These are phyloP conservation scores for Steinernema khuongi DNA, from an alignment of 1,140 invertebrate species.

Conservation along the genomic window DNA sequence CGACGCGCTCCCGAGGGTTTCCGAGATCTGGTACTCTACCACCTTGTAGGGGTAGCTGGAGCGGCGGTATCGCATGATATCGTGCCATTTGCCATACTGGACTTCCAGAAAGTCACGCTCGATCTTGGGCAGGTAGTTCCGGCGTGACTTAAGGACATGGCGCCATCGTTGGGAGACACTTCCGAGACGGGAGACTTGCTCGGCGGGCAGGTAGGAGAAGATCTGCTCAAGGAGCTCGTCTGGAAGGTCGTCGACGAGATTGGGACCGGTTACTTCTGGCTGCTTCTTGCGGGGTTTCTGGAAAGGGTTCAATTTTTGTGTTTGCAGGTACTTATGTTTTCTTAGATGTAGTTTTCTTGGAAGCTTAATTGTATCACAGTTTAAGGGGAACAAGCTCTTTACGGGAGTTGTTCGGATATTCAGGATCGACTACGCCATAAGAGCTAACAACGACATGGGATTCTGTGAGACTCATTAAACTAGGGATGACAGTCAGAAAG, in stretches of 20 bases:
- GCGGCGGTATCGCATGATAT: background rate
- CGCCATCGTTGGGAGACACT: background rate
- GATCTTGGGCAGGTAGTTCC: background rate
- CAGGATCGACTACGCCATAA: too few species aligned
- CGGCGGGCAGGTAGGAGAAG: background rate
- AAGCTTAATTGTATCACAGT: too few species aligned
- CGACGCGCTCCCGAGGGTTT: background rate
- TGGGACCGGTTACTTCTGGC: background rate
- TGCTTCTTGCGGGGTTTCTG: background rate
- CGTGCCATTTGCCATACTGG: background rate
- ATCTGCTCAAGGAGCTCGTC: conserved; percentile 1
- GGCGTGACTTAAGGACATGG: background rate
- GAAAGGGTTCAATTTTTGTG: background rate
- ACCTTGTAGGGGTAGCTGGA: background rate
- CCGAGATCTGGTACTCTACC: background rate
- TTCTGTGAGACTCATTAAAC: too few species aligned
- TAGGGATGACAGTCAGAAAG: too few species aligned
- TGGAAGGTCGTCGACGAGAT: background rate
- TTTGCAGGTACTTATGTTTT: too few species aligned
- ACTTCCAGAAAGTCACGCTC: background rate
- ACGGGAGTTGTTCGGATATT: too few species aligned
- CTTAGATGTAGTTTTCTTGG: too few species aligned
- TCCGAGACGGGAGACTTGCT: background rate
- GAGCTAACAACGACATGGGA: too few species aligned
- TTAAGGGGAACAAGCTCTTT: too few species aligned